Evolutionary conservation across 2,797 vertebrate genomes (phyloP), one percentile per base, ranked within the genome.

Genomic region (Vireo griseus): DNA sequence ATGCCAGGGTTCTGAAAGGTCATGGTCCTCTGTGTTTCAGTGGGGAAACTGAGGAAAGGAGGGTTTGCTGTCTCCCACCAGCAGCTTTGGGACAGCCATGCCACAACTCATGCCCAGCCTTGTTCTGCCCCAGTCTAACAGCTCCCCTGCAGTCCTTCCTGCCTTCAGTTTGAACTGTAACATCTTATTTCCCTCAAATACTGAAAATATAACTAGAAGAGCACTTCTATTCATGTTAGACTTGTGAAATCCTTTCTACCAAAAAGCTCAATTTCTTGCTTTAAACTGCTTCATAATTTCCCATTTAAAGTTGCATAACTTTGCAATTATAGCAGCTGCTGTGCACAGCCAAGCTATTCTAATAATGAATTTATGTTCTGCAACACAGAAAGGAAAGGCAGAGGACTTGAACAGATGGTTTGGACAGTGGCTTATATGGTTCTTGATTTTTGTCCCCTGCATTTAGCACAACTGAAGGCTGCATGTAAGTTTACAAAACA

Each of bases 341-440:
- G 78, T 73, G 91, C 91, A 94, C 76, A 97, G 91, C 58, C 84
- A 94, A 94, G 95, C 68, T 81, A 86, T 90, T 96, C 96, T 94
- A 96, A 94, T 92, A 94, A 96, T 92, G 87, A 90, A 96, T 96
- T 95, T 93, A 91, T 90, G 85, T 96, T 95, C 94, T 94, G 85
- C 81, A 88, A 66, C 84, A 86, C 44, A 72, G 66, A 92, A 94
- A 86, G 51, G 84, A 86, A 94, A 96, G 78, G 82, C 91, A 93
- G 75, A 94, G 76, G 65, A 88, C 82, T 92, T 68, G 93, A 96
- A 92, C 96, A 96, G 91, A 96, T 87, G 91, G 92, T 91, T 85
- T 92, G 89, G 94, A 93, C 87, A 90, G 72, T 72, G 73, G 91
- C 61, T 92, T 95, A 72, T 45, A 92, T 9, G 58, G 72, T 62